Percentiles rank a stretch among this genome's conserved stretches.
These are phyloP conservation scores for Aegithalos caudatus DNA, from an alignment of 2,113 vertebrate genomes.

Conservation along the genomic window DNA sequence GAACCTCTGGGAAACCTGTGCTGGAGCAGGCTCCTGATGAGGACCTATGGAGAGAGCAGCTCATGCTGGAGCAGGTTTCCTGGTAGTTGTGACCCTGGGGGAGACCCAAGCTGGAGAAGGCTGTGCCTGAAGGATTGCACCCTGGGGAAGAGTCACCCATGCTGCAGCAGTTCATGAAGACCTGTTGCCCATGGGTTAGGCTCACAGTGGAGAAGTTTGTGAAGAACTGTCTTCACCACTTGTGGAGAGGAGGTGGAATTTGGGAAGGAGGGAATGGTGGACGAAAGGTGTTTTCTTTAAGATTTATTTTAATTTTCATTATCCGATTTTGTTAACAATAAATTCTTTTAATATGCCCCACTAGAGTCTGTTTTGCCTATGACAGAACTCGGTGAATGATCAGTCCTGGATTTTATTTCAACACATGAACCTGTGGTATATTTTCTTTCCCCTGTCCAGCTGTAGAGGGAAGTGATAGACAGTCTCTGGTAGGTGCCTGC, in stretches of 20 bases:
- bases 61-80: neutral
- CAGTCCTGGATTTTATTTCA: neutral
- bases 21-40: neutral
- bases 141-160: fast-evolving
- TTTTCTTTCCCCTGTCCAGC: neutral
- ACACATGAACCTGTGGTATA: neutral
- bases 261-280: neutral
- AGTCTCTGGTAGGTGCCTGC: neutral
- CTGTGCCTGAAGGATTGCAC: neutral
- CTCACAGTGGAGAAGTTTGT: neutral
- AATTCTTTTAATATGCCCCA: neutral
- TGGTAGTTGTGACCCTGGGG: neutral
- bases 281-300: neutral
- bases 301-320: neutral
- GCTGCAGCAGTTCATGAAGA: fast-evolving
- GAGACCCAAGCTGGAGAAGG: neutral
- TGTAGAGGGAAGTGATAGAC: neutral
- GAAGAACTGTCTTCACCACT: neutral
- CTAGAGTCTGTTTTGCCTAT: neutral
- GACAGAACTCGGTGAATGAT: neutral
- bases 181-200: no score
- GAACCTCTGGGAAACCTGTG: fast-evolving
- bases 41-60: neutral
- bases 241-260: neutral
- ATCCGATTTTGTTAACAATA: neutral